These are phyloP conservation scores for Luffia ferchaultella DNA, from an alignment of 2,888 invertebrate species.

Conservation along the genomic window DNA sequence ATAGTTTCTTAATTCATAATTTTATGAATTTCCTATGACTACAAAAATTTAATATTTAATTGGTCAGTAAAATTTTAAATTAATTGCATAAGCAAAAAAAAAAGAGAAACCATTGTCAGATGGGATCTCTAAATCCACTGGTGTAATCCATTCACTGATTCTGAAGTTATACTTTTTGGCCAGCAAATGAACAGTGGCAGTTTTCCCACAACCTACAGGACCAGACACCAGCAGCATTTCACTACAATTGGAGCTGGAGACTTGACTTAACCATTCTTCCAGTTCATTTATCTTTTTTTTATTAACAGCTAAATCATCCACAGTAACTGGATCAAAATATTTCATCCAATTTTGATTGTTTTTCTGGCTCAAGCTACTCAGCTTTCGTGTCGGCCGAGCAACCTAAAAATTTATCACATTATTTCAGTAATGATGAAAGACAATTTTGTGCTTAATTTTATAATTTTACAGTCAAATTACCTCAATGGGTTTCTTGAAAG, in stretches of 20 bases:
- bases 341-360: conserved; percentile 64
- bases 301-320: conserved; percentile 76
- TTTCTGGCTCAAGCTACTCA: not conserved
- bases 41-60: no score
- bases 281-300: conserved; percentile 78
- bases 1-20: no score
- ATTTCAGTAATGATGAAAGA: conserved; percentile 17
- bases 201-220: conserved; percentile 87
- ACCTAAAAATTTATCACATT: no score
- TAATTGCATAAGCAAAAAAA: no score
- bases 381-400: no score
- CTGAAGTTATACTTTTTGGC: conserved; percentile 69
- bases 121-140: conserved; percentile 72
- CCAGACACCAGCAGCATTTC: conserved; percentile 78
- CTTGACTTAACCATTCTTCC: conserved; percentile 69
- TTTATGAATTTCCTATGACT: no score
- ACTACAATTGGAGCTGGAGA: conserved; percentile 29
- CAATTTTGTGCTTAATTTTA: conserved; percentile 2
- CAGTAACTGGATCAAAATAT: conserved; percentile 62
- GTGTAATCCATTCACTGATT: conserved; percentile 85
- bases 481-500: not conserved
- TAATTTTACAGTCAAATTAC: no score
- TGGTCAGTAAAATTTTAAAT: no score
- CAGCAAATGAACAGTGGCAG: conserved; percentile 72
- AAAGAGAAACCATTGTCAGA: conserved; percentile 45